Evolutionary conservation across 1,140 invertebrate species (phyloP).

Genomic region (Brachionus paranguensis): DNA sequence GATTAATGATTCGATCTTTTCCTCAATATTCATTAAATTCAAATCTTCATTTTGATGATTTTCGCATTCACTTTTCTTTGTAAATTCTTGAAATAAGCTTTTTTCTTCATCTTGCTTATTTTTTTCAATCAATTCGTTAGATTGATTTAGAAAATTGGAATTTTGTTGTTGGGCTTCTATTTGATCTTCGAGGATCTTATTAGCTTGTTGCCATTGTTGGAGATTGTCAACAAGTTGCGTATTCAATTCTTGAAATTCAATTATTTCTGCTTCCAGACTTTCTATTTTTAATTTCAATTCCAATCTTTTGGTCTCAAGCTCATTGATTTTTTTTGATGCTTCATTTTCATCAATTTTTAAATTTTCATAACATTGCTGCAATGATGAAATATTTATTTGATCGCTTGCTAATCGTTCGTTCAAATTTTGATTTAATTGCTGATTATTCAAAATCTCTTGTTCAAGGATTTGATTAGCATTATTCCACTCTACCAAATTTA

Average conservation of each 20-base stretch:
- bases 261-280: background rate
- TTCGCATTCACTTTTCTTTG: background rate
- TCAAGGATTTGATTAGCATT: no score
- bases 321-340: background rate
- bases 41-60: background rate
- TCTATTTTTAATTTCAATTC: background rate
- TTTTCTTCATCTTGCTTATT: background rate
- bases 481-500: no score
- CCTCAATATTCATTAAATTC: no score
- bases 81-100: background rate
- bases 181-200: background rate
- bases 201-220: background rate
- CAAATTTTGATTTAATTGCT: no score
- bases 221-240: background rate
- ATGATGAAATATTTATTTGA: no score
- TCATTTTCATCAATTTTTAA: background rate
- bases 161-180: background rate
- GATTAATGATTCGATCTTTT: no score
- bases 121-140: background rate
- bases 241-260: background rate
- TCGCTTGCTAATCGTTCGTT: no score
- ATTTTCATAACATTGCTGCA: no score
- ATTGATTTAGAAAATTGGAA: background rate
- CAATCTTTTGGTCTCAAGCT: background rate
- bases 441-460: no score